phyloP scores from a whole-genome alignment of 2,797 vertebrate species.

The Diplodus puntazzo region DNA sequence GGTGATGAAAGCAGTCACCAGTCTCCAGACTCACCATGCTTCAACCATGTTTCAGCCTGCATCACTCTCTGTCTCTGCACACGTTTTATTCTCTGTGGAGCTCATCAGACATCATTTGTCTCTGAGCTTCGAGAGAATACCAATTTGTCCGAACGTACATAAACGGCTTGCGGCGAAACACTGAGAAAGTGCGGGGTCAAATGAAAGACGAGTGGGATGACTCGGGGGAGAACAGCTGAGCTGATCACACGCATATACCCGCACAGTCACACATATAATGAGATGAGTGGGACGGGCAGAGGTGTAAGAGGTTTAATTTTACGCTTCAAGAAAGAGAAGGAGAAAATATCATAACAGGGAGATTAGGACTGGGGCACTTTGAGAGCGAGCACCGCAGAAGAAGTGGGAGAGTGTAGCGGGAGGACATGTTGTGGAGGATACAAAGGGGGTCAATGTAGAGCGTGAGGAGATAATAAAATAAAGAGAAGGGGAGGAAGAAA shows the following conservation, averaged over 20 bases:
- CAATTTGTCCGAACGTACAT: constrained; percentile 5
- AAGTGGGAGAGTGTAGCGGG: constrained; percentile 8
- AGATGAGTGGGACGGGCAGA: constrained; percentile 13
- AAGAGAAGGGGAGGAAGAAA: constrained; percentile 8
- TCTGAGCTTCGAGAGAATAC: neutral
- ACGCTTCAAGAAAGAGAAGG: constrained; percentile 53
- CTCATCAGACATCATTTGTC: constrained; percentile 16
- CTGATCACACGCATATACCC: constrained; percentile 9
- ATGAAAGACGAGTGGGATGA: constrained; percentile 26
- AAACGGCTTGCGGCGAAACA: neutral
- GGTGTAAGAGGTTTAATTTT: constrained; percentile 60
- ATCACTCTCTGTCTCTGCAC: neutral
- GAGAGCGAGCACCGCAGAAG: constrained; percentile 18
- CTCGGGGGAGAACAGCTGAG: neutral
- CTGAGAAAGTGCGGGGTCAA: constrained; percentile 4
- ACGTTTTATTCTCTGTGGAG: neutral
- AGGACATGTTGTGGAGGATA: constrained; percentile 4
- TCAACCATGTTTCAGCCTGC: too few species aligned
- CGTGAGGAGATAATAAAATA: constrained; percentile 31
- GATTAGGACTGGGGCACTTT: constrained; percentile 47
- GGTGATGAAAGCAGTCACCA: too few species aligned
- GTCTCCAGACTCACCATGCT: too few species aligned
- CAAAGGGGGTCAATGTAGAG: constrained; percentile 35
- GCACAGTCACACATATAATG: neutral
- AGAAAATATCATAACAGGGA: constrained; percentile 22